Evolutionary conservation across 2,888 invertebrate genomes (phyloP).

Genomic region (Stomorhina lunata): DNA sequence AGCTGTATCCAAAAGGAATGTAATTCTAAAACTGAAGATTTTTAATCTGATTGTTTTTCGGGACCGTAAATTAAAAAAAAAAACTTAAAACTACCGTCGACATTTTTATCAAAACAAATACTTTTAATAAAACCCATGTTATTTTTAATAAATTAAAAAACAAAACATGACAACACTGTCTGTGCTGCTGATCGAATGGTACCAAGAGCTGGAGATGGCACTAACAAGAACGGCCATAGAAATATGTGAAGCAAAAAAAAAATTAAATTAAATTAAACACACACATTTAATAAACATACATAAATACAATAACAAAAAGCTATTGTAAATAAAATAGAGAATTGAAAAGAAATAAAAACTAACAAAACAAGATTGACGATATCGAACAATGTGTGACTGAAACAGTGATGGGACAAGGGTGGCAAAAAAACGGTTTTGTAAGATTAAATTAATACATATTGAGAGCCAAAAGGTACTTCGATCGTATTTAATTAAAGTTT

Average conservation of each 20-base stretch:
- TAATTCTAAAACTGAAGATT: no score
- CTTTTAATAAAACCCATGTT: not conserved
- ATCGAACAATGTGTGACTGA: no score
- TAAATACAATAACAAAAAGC: slow-evolving; percentile 10
- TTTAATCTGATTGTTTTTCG: no score
- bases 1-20: no score
- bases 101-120: not conserved
- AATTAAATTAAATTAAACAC: not conserved
- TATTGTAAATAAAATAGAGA: slow-evolving; percentile 31
- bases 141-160: not conserved
- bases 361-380: slow-evolving; percentile 54
- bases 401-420: no score
- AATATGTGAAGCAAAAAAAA: not conserved
- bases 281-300: not conserved
- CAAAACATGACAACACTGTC: not conserved
- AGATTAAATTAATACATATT: no score
- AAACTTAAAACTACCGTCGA: no score
- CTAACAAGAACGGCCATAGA: slow-evolving; percentile 41
- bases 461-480: no score
- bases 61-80: no score
- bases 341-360: slow-evolving; percentile 36
- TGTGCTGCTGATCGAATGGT: slow-evolving; percentile 26
- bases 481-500: no score
- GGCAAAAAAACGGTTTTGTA: no score
- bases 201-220: slow-evolving; percentile 35